These are phyloP conservation scores for Sphecodes monilicornis DNA, from an alignment of 2,888 invertebrate genomes.

Conservation along the genomic window DNA sequence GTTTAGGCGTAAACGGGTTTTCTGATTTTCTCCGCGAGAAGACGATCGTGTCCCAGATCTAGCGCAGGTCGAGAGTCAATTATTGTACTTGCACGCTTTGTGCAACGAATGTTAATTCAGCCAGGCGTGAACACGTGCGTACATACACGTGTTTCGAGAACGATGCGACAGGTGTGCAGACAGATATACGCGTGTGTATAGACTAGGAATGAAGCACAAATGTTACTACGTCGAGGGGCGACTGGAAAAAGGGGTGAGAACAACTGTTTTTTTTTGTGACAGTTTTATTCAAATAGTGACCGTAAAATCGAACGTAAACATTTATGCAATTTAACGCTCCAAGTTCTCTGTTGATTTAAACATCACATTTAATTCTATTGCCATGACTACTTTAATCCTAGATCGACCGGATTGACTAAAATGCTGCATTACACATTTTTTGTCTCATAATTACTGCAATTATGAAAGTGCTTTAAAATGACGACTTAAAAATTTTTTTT, in stretches of 20 bases:
- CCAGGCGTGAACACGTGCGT: slow-evolving; percentile 49
- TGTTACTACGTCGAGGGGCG: slow-evolving; percentile 5
- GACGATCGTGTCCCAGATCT: slow-evolving; percentile 62
- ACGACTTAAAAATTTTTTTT: too few species aligned
- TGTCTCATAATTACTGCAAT: too few species aligned
- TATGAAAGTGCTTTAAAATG: too few species aligned
- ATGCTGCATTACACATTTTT: too few species aligned
- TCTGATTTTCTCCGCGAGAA: slow-evolving; percentile 55
- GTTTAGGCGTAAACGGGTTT: slow-evolving; percentile 60
- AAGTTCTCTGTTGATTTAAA: neutral
- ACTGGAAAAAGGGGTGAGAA: slow-evolving; percentile 1
- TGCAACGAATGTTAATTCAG: slow-evolving; percentile 61
- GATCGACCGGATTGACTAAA: too few species aligned
- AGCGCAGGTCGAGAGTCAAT: slow-evolving; percentile 48
- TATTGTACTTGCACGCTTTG: slow-evolving; percentile 41
- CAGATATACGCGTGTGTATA: slow-evolving; percentile 1
- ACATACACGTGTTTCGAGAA: slow-evolving; percentile 34
- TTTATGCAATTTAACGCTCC: neutral
- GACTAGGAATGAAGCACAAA: slow-evolving; percentile 25
- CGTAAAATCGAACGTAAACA: neutral
- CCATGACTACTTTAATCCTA: neutral
- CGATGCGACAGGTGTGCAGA: slow-evolving; percentile 32
- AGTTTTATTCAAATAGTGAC: neutral
- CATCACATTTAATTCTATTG: neutral
- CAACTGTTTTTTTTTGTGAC: neutral